Evolutionary conservation across 2,888 invertebrate species (phyloP), one percentile per base, ranked within the genome.

Genomic region (Anticlea derivata): DNA sequence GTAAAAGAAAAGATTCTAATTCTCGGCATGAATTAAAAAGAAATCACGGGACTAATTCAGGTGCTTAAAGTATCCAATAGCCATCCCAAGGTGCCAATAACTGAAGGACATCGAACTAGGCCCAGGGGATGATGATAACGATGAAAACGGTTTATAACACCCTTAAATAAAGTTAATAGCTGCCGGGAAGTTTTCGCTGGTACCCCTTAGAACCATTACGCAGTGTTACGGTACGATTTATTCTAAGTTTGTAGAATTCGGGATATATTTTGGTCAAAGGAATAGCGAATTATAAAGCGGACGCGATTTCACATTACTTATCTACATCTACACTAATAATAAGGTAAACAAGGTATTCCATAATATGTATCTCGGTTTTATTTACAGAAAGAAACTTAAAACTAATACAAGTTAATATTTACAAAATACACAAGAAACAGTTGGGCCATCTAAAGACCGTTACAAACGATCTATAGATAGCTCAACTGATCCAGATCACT

Each of bases 121-220:
- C 81, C 76, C 77, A 62, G 56, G 83, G 83, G 83, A 80, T 75
- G 69, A 79, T 80, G 86, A 87, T 87, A 88, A 82, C 85, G 83
- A 78, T 80, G 79, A 80, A 84, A 87, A 80, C 83, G 83, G 73
- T 88, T 88, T 87, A 86, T 86, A 86, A 83, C 86, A 78, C 78
- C 76, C 86, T 87, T 87, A 87, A 88, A 88, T 86, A 87, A 88
- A 83, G 78, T 88, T 88, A 86, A 88, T 88, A 83, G 87, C 85
- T 71, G 76, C 74, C 74, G 65, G 74, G 78, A 85, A 88, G 82
- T 86, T 86, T 87, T 85, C 86, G 79, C 72, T 78, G 81, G 55
- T 80, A 79, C 83, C 86, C 85, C 80, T 77, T 76, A 79, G 76
- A 74, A 80, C 84, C 80, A 85, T 88, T 86, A 88, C 78, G 76